These are phyloP conservation scores for Thaumatotibia leucotreta DNA, from an alignment of 1,140 invertebrate genomes.

Conservation along the genomic window DNA sequence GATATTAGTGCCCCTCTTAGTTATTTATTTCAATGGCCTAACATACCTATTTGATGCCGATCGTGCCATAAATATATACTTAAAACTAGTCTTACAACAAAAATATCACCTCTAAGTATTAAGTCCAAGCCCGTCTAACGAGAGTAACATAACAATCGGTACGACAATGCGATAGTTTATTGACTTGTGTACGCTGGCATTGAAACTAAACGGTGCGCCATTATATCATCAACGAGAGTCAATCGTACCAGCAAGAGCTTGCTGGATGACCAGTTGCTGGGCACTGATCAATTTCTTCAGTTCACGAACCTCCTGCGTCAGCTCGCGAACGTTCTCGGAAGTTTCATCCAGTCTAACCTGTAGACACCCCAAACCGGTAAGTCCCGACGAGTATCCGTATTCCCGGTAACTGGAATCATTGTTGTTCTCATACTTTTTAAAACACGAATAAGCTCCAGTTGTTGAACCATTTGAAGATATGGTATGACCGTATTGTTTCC, in stretches of 20 bases:
- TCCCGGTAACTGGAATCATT: constrained; percentile 75
- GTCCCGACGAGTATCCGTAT: constrained; percentile 71
- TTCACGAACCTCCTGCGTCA: constrained; percentile 80
- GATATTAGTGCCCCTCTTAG: no score
- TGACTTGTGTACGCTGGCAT: constrained; percentile 68
- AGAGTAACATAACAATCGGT: constrained; percentile 41
- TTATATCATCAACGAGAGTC: constrained; percentile 68
- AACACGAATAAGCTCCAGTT: constrained; percentile 77
- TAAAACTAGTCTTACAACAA: constrained; percentile 26
- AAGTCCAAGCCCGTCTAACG: constrained; percentile 44
- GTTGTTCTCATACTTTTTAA: constrained; percentile 80
- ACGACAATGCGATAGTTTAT: constrained; percentile 61
- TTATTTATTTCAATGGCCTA: no score
- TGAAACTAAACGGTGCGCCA: constrained; percentile 65
- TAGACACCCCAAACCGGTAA: constrained; percentile 71
- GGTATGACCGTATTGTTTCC: constrained; percentile 81
- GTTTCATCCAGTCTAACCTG: constrained; percentile 81
- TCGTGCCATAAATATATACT: not conserved
- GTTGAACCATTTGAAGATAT: constrained; percentile 79
- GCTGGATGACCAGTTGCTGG: constrained; percentile 71
- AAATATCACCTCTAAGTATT: constrained; percentile 53
- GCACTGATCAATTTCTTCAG: constrained; percentile 78
- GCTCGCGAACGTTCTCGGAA: constrained; percentile 77
- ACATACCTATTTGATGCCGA: not conserved
- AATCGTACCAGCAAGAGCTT: constrained; percentile 60